Base-by-base conservation (phyloP, 2,113 vertebrate genomes). In the Willisornis vidua region DNA sequence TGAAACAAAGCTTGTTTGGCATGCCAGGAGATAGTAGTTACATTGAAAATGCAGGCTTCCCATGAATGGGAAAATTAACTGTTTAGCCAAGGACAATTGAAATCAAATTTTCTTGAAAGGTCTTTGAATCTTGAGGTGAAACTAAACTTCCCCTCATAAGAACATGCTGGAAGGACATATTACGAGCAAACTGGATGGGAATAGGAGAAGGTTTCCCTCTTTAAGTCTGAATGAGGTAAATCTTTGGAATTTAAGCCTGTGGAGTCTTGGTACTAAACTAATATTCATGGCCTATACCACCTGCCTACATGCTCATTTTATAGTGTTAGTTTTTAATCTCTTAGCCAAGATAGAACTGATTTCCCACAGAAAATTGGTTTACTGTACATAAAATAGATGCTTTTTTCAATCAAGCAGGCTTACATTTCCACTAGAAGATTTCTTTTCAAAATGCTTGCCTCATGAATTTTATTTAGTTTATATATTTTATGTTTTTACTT, bases 101-200 rank as follows among this genome's bases (percentile, higher is more conserved):
- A 87, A 62, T 37, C 3, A 76, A 39, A 43, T 75, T 3, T 67
- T 89, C 18, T 12, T 45, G 39, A 80, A 93, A 54, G 8, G 25
- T 58, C 7, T 52, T 91, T 5, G 2, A 78, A 23, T 20, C 19
- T 52, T 68, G 28, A 57, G 5, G 4, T n/a, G 79, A 55, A 77
- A 4, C 8, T 43, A 31, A 54, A 35, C 29, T 76, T 76, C 11
- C 14, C 6, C 3, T 72, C 8, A 2, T 35, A 75, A 26, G 6
- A 43, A 11, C 16, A 12, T 0, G 0, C 6, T 65, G 14, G 20
- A 55, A 87, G 72, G 7, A 35, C 1, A 18, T 8, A 48, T 7
- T 66, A 19, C 37, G 35, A 28, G 37, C 29, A 70, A 66, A 45
- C 4, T 22, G 35, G 7, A 8, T 31, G 10, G 26, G 29, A 59